phyloP scores from a whole-genome alignment of 2,797 vertebrate genomes.

The Oophaga sylvatica region DNA sequence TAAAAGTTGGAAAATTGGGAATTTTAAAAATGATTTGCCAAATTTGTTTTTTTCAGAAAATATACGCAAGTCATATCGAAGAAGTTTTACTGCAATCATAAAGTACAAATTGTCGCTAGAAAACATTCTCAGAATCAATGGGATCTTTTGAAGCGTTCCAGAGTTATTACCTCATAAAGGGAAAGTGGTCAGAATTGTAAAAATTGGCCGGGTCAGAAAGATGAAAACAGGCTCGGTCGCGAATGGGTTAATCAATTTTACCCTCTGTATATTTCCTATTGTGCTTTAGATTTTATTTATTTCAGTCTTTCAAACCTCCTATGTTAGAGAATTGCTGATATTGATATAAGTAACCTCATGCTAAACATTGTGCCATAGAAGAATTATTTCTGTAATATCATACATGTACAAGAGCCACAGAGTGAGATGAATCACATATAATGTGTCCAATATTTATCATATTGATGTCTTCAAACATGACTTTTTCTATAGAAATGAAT shows the following conservation, averaged over 20 bases:
- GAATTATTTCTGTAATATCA: conserved; percentile 1
- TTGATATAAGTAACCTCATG: not conserved
- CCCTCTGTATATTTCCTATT: not conserved
- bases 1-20: too few relatives aligned
- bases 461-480: conserved; percentile 24
- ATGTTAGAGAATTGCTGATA: not conserved
- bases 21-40: too few relatives aligned
- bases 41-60: too few relatives aligned
- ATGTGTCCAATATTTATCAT: not conserved
- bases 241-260: not conserved
- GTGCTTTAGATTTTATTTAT: not conserved
- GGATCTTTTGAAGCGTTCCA: too few relatives aligned
- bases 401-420: not conserved
- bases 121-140: too few relatives aligned
- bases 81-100: too few relatives aligned
- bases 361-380: not conserved
- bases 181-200: too few relatives aligned
- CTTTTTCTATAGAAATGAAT: conserved; percentile 16
- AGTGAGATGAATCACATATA: not conserved
- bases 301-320: not conserved
- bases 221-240: too few relatives aligned
- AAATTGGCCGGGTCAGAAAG: too few relatives aligned
- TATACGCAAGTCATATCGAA: too few relatives aligned
- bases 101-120: too few relatives aligned
- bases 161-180: too few relatives aligned